Evolutionary conservation across 2,888 invertebrate species (phyloP).

Genomic region (Rugalucina vietnamica): DNA sequence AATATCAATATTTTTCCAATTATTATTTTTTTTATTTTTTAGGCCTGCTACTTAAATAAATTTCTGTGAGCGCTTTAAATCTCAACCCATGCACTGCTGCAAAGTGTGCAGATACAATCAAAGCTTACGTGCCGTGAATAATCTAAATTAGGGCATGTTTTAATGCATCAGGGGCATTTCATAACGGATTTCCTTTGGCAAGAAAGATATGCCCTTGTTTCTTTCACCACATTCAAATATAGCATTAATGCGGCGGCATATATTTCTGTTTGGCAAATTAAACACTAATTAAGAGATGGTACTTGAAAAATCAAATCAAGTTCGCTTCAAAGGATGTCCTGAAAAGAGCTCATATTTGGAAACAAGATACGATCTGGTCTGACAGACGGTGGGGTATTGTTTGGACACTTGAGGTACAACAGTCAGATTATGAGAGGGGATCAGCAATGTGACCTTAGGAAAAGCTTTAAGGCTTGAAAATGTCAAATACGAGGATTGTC

Average conservation of each 20-base stretch:
- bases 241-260: background rate
- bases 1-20: no score
- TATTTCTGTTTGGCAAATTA: constrained; percentile 1
- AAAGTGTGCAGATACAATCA: no score
- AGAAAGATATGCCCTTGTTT: background rate
- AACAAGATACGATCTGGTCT: background rate
- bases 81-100: no score
- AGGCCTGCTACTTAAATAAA: no score
- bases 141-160: background rate
- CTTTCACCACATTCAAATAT: background rate
- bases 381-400: constrained; percentile 14
- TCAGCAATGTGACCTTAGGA: background rate
- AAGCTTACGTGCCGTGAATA: no score
- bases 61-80: no score
- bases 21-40: no score
- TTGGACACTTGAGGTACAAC: background rate
- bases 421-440: background rate
- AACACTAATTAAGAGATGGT: background rate
- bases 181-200: background rate
- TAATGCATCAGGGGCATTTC: background rate
- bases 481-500: no score
- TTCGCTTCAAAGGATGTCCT: background rate
- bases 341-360: background rate
- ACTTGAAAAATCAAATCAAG: constrained; percentile 1
- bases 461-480: background rate